A percentile compares a stretch with the other conserved stretches of the same genome.
Conservation (phyloP, 2,113 vertebrate species). For the Motacilla tschutschensis region DNA sequence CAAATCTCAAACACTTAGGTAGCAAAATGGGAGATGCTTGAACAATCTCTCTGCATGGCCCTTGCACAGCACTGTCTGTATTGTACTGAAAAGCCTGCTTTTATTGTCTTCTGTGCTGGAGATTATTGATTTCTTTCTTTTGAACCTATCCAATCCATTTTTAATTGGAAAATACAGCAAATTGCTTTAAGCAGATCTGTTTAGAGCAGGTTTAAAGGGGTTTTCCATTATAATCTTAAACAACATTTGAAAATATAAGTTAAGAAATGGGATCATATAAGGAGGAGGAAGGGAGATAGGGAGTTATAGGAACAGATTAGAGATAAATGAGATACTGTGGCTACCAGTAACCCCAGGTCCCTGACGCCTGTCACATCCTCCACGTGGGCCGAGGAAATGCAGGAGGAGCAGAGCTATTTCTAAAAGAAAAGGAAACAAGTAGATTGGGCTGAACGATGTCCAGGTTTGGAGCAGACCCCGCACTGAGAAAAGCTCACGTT, state of each 20-base stretch:
- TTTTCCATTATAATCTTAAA: background rate
- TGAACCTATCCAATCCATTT: background rate
- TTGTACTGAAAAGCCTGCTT: background rate
- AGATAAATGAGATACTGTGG: background rate
- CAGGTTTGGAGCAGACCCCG: background rate
- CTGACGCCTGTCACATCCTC: background rate
- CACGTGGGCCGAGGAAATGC: fast-evolving
- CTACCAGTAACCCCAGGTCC: background rate
- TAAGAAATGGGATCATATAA: background rate
- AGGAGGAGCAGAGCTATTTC: background rate
- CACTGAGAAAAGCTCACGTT: background rate
- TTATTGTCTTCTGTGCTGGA: background rate
- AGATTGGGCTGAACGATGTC: background rate
- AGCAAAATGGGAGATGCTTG: background rate
- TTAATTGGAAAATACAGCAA: background rate
- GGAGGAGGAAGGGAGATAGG: background rate
- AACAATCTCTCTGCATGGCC: background rate
- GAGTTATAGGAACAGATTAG: background rate
- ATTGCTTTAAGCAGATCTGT: background rate
- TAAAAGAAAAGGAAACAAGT: background rate
- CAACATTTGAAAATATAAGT: background rate
- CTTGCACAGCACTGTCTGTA: background rate
- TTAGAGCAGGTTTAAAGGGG: background rate
- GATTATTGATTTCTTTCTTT: background rate
- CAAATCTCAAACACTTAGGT: background rate